These are phyloP conservation scores for Cybosia mesomella DNA, from an alignment of 2,888 invertebrate genomes.

Conservation along the genomic window DNA sequence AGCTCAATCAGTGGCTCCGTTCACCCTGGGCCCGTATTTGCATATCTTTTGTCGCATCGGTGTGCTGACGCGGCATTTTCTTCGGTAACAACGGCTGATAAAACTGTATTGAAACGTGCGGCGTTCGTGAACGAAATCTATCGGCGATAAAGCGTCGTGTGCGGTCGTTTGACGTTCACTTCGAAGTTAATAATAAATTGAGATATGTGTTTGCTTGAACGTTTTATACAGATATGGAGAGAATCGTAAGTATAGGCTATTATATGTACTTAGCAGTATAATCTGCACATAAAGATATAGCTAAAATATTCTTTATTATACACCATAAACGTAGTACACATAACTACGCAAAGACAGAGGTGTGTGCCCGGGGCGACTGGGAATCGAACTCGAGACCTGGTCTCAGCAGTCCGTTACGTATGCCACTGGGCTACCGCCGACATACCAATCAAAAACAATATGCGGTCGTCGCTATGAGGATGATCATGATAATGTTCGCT, in stretches of 20 bases:
- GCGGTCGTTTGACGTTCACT: conserved; percentile 6
- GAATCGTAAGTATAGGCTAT: not conserved
- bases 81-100: conserved; percentile 19
- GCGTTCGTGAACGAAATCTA: conserved; percentile 1
- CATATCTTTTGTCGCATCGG: conserved; percentile 52
- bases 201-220: not conserved
- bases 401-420: no score
- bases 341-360: no score
- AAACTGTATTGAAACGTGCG: conserved; percentile 21
- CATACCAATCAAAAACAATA: no score
- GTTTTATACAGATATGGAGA: not conserved
- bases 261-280: not conserved
- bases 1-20: conserved; percentile 46
- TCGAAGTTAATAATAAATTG: conserved; percentile 1
- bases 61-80: conserved; percentile 38
- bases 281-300: no score
- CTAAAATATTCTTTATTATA: no score
- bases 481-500: no score
- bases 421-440: no score
- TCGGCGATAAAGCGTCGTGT: conserved; percentile 5
- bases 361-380: no score
- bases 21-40: conserved; percentile 53
- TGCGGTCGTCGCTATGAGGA: no score
- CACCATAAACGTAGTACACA: no score
- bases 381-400: no score